A percentile compares a stretch with the other conserved stretches of the same genome.
Evolutionary conservation across 2,797 vertebrate species (phyloP).

Genomic region (Sphaeramia orbicularis): DNA sequence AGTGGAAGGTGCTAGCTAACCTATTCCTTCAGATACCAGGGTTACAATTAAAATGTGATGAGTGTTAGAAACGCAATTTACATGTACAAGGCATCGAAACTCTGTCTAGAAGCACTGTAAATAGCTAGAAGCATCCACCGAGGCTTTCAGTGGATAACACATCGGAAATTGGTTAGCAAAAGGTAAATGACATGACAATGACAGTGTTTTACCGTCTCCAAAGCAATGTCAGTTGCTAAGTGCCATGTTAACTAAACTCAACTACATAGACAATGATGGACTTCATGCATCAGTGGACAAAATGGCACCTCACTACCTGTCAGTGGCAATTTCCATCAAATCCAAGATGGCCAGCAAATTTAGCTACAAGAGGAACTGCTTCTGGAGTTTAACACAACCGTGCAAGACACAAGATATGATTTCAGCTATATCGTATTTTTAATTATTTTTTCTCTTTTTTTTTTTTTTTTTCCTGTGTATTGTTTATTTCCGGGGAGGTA

Average conservation of each 20-base stretch:
- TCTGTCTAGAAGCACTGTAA: slow-evolving; percentile 43
- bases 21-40: slow-evolving; percentile 35
- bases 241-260: slow-evolving; percentile 81
- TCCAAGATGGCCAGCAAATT: slow-evolving; percentile 66
- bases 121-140: slow-evolving; percentile 33
- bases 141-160: slow-evolving; percentile 59
- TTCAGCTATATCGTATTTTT: no score
- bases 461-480: no score
- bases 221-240: slow-evolving; percentile 78
- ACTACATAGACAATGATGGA: slow-evolving; percentile 79
- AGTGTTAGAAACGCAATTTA: slow-evolving; percentile 41
- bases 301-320: slow-evolving; percentile 83
- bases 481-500: no score
- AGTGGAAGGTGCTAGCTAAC: slow-evolving; percentile 47
- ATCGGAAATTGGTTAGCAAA: slow-evolving; percentile 67
- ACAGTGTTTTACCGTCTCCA: slow-evolving; percentile 71
- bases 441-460: no score
- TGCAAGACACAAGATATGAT: slow-evolving; percentile 33
- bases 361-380: slow-evolving; percentile 60
- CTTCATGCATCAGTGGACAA: slow-evolving; percentile 80
- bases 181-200: slow-evolving; percentile 78
- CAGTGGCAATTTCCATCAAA: slow-evolving; percentile 82
- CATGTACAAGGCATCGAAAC: slow-evolving; percentile 52
- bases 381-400: slow-evolving; percentile 58
- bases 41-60: slow-evolving; percentile 31